Conservation (phyloP, 2,797 vertebrate species). For the Scolopax bukidnonensis region DNA sequence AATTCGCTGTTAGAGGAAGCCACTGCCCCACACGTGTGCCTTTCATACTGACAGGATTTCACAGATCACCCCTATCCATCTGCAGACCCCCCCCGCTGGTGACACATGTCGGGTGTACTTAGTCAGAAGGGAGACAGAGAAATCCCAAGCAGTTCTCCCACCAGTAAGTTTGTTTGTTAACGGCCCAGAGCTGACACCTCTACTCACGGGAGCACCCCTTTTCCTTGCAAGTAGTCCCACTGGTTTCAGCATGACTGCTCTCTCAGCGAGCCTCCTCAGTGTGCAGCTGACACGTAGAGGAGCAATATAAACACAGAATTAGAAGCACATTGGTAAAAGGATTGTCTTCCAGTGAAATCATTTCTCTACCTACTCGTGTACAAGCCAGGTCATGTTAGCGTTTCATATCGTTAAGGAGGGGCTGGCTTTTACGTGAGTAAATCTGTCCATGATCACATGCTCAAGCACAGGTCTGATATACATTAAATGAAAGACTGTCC, state of each 20-base stretch:
- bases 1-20: not conserved
- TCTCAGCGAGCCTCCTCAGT: not conserved
- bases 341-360: constrained; percentile 47
- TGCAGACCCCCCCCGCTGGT: not conserved
- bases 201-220: not conserved
- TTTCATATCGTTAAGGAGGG: not conserved
- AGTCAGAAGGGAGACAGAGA: not conserved
- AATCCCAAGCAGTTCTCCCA: not conserved
- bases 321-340: constrained; percentile 34
- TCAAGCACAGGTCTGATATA: not conserved
- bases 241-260: not conserved
- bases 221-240: not conserved
- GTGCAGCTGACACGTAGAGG: not conserved
- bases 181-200: not conserved
- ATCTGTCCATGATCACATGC: not conserved
- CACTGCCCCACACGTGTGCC: not conserved
- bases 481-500: constrained; percentile 4
- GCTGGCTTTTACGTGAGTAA: not conserved
- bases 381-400: constrained; percentile 27
- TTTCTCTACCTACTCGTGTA: not conserved
- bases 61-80: not conserved
- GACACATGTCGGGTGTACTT: not conserved
- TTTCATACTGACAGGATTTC: not conserved
- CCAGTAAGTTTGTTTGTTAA: not conserved
- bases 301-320: constrained; percentile 15